Evolutionary conservation across 2,888 invertebrate species (phyloP), one percentile per base, ranked within the genome.

Genomic region (Campoplex capitator): DNA sequence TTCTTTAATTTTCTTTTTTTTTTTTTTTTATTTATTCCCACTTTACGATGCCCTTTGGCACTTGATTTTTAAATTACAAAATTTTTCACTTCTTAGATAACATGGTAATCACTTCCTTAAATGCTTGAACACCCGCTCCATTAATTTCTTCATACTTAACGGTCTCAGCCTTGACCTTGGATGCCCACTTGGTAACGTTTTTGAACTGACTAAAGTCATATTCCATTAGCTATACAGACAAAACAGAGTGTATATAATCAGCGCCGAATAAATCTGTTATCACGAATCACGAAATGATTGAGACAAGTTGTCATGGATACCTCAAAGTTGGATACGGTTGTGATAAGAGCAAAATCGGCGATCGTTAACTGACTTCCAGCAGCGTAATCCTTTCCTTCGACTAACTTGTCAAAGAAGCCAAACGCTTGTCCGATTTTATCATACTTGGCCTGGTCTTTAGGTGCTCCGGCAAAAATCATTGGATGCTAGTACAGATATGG

Each of bases 341-440:
- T 96, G 51, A 96, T 95, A 70, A 98, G 93, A 54, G 96, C 95
- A 65, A 97, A 95, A 94, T 98, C 98, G 9, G 98, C 98, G 28
- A 98, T 93, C 28, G 98, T 98, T 79, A 98, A 95, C 84, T 95
- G 95, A 84, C 96, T 95, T 2, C 98, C 98, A 23, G 97, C 97
- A 54, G 95, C 96, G 94, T 96, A 98, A 88, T 96, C 95, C 91
- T 96, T 96, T 0, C 96, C 96, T 68, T 96, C 96, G 45, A 98
- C 95, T 95, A 97, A 97, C n/a, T 94, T 96, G 90, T 98, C 96
- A 51, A 98, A 94, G 89, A 97, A 96, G 54, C 95, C 95, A 74
- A 97, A 95, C 1, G 97, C 96, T 2, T 96, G 96, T 65, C 96
- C 96, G 70, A 97, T 95, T 93, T 97, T 97, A 89, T 96, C 96